phyloP scores from a whole-genome alignment of 2,888 invertebrate species.

The Crioceris asparagi region DNA sequence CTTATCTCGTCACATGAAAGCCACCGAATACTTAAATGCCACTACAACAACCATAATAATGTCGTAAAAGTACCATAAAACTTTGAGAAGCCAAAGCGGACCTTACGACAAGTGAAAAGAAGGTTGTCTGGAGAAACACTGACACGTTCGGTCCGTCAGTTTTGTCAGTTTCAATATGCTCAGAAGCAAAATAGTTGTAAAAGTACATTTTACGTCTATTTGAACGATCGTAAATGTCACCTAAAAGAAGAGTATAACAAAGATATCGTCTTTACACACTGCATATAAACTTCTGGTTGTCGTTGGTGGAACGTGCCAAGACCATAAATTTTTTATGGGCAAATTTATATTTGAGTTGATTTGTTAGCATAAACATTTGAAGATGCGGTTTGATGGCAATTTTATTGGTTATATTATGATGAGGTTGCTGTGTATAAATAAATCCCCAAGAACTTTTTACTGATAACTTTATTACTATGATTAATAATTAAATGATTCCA shows the following conservation, averaged over 20 bases:
- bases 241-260: no score
- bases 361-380: neutral
- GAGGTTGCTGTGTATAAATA: no score
- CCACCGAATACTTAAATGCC: neutral
- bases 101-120: neutral
- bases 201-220: constrained; percentile 43
- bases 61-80: constrained; percentile 1
- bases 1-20: neutral
- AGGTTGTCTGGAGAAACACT: no score
- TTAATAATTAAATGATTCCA: no score
- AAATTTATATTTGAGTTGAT: neutral
- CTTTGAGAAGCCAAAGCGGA: neutral
- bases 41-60: neutral
- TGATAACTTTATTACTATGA: no score
- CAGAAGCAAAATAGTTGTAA: no score
- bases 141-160: no score
- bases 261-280: no score
- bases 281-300: no score
- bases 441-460: no score
- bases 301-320: constrained; percentile 1
- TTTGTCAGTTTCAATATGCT: no score
- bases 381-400: neutral
- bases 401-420: neutral
- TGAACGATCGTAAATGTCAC: constrained; percentile 47
- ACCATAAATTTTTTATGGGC: neutral